Percentiles rank a stretch among this genome's conserved stretches.
phyloP scores from a whole-genome alignment of 2,113 vertebrate species.

The Trichechus manatus region DNA sequence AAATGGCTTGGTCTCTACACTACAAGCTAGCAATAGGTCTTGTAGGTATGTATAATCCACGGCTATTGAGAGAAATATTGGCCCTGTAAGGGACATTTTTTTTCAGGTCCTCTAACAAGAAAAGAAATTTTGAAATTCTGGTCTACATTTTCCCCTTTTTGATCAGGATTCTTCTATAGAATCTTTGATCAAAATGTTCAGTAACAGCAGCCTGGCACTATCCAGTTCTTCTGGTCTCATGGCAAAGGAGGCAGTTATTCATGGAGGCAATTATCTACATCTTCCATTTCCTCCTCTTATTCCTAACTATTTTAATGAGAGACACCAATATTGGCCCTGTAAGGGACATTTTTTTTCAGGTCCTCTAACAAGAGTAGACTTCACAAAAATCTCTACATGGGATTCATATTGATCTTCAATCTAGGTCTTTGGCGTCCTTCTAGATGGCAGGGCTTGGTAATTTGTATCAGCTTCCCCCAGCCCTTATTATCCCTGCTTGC shows the following conservation, averaged over 20 bases:
- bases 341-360: background rate
- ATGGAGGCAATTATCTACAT: too few species aligned
- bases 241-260: too few species aligned
- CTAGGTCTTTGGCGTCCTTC: background rate
- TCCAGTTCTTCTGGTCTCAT: too few species aligned
- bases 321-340: background rate
- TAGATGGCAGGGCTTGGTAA: background rate
- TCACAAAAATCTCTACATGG: background rate
- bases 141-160: too few species aligned
- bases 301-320: too few species aligned
- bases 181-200: too few species aligned
- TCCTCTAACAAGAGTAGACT: background rate
- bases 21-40: background rate
- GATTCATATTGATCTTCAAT: background rate
- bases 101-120: background rate
- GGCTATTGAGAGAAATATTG: background rate
- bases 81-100: background rate
- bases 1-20: background rate
- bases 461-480: background rate
- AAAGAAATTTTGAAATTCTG: too few species aligned
- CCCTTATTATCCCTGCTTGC: background rate
- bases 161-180: too few species aligned
- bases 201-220: too few species aligned
- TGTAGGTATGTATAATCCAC: background rate
- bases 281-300: too few species aligned